Conservation (phyloP, 2,113 vertebrate species). For the Odontesthes bonariensis region DNA sequence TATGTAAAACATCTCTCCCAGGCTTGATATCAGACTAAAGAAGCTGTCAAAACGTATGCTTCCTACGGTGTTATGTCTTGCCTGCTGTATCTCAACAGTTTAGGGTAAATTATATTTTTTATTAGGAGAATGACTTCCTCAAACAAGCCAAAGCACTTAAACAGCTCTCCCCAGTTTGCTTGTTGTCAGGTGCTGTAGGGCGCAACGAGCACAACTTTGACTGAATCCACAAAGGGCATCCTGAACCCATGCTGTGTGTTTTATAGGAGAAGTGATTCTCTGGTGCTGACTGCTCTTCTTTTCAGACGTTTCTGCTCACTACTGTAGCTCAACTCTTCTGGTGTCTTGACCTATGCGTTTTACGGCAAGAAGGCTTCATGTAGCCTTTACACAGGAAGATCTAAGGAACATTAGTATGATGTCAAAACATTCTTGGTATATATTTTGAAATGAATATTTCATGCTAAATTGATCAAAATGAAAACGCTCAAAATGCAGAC, state of each 20-base stretch:
- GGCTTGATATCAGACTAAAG: too few relatives aligned
- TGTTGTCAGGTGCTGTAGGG: slow-evolving; percentile 30
- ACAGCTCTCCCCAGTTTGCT: slow-evolving; percentile 1
- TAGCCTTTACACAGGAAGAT: slow-evolving; percentile 79
- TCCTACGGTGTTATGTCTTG: background rate
- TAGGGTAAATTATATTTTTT: background rate
- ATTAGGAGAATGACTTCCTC: slow-evolving; percentile 1
- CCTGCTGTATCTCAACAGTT: background rate
- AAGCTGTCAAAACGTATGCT: background rate
- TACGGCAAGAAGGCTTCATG: slow-evolving; percentile 75
- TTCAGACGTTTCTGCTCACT: slow-evolving; percentile 78
- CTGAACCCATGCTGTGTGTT: slow-evolving; percentile 21
- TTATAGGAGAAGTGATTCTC: background rate
- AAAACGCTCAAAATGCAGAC: too few relatives aligned
- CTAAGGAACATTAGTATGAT: background rate
- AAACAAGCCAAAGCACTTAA: slow-evolving; percentile 5
- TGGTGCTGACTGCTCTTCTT: slow-evolving; percentile 65
- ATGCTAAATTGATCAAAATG: background rate
- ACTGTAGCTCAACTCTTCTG: slow-evolving; percentile 78
- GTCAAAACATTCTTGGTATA: background rate
- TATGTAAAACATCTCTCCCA: too few relatives aligned
- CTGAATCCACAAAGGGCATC: slow-evolving; percentile 32
- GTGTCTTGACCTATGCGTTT: too few relatives aligned
- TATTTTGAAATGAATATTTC: background rate
- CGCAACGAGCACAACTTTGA: slow-evolving; percentile 23